Evolutionary conservation across 2,113 vertebrate species (phyloP), one percentile per base, ranked within the genome.

Genomic region (Alethe castanea): DNA sequence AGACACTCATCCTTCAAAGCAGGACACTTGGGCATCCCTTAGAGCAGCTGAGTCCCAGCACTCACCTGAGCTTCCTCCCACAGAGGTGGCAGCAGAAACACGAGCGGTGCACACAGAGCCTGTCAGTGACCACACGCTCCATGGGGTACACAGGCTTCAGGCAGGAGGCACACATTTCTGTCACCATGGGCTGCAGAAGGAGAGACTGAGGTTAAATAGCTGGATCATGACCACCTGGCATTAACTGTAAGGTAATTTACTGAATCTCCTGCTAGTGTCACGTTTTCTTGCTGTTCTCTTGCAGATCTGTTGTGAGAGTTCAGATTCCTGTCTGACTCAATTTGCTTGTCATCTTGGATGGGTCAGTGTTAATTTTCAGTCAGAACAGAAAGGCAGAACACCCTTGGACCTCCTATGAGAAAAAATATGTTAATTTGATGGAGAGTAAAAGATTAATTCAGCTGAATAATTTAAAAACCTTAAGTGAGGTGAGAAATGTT

Each of bases 41-140:
- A 80, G 18, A 28, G 19, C 12, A 19, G 3, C 4, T 31, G 18
- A 6, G 24, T 35, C 56, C 44, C 19, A 11, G 19, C 77, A 94
- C 98, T 98, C 97, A 99, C 98, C 98, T 99, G 44, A 99, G 92
- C 88, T 98, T 98, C 97, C 96, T 98, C 78, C 98, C 76, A 7
- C 99, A 99, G 76, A 97, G 64, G 76, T 97, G 98, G 88, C 99
- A 99, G 96, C 98, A 98, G 97, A 99, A 99, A 94, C 99, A 99
- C 0, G 86, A 96, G 96, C 31, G 97, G 94, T 99, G 98, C 88
- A 99, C 97, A 77, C 97, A 96, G 44, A 96, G 87, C 87, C 97
- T 98, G 94, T 98, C 98, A 24, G 97, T 78, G 40, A 92, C 92
- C 61, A 98, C 97, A 92, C 96, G 81, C 96, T 99, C 98, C 98